phyloP scores from a whole-genome alignment of 2,888 invertebrate species.

The Synergus umbraculus region DNA sequence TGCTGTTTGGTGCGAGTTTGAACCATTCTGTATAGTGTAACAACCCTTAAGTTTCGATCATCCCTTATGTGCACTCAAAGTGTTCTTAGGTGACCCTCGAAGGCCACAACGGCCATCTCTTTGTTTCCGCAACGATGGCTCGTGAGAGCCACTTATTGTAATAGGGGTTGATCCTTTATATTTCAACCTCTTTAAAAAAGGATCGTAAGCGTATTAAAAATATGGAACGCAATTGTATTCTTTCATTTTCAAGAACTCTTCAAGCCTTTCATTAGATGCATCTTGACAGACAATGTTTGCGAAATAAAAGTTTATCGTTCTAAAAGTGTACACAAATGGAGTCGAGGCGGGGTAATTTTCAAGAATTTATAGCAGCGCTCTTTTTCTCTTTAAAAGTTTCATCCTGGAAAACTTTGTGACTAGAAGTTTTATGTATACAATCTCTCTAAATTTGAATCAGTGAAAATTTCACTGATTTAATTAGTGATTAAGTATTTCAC shows the following conservation, averaged over 20 bases:
- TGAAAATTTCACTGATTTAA: too few species aligned
- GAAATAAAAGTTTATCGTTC: not conserved
- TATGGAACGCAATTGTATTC: not conserved
- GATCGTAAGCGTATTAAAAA: not conserved
- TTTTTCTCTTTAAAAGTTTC: too few species aligned
- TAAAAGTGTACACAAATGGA: not conserved
- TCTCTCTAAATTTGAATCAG: too few species aligned
- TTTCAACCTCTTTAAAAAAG: slow-evolving; percentile 6
- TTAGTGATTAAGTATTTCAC: too few species aligned
- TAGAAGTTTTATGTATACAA: too few species aligned
- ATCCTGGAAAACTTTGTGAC: too few species aligned
- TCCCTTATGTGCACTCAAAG: slow-evolving; percentile 38
- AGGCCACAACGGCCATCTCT: slow-evolving; percentile 25
- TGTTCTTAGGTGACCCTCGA: slow-evolving; percentile 29
- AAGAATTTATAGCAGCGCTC: not conserved
- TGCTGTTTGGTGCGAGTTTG: slow-evolving; percentile 41
- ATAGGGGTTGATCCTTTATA: not conserved
- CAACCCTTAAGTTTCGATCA: slow-evolving; percentile 60
- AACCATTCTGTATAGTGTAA: slow-evolving; percentile 43
- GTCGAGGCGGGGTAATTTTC: not conserved
- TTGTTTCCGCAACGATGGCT: slow-evolving; percentile 21
- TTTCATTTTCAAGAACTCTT: not conserved
- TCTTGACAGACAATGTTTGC: slow-evolving; percentile 18
- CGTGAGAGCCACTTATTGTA: not conserved
- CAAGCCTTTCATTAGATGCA: slow-evolving; percentile 4